phyloP scores from a whole-genome alignment of 2,113 vertebrate genomes.

The Irena cyanogastra region DNA sequence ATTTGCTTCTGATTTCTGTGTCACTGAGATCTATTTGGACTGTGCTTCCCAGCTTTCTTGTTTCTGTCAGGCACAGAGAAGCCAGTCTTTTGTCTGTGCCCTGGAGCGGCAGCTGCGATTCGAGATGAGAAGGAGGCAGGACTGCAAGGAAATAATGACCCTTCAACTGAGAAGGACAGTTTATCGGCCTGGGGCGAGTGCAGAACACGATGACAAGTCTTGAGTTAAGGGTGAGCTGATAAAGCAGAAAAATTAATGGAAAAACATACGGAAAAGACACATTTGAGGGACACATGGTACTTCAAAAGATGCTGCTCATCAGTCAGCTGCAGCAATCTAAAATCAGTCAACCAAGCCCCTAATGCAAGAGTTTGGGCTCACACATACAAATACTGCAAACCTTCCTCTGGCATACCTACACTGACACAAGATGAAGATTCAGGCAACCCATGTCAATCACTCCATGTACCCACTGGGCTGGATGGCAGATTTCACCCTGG shows the following conservation, averaged over 20 bases:
- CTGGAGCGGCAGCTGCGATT: neutral
- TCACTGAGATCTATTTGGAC: neutral
- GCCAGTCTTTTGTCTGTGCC: neutral
- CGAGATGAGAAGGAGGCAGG: neutral
- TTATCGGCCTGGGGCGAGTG: neutral
- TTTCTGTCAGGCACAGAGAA: neutral
- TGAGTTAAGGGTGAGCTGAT: neutral
- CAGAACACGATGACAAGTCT: neutral
- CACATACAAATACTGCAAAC: neutral
- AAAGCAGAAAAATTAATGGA: neutral
- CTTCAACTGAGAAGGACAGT: neutral
- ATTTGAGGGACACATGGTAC: neutral
- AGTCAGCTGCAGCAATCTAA: neutral
- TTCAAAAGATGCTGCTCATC: neutral
- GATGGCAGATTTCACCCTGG: neutral
- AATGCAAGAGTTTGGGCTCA: neutral
- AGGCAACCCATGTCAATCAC: neutral
- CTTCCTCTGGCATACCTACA: neutral
- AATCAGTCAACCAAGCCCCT: neutral
- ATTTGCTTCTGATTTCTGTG: neutral
- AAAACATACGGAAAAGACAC: neutral
- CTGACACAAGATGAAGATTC: neutral
- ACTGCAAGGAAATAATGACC: neutral
- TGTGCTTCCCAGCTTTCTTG: neutral
- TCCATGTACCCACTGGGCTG: accelerated